Evolutionary conservation across 2,113 vertebrate genomes (phyloP).

Genomic region (Fukomys damarensis): DNA sequence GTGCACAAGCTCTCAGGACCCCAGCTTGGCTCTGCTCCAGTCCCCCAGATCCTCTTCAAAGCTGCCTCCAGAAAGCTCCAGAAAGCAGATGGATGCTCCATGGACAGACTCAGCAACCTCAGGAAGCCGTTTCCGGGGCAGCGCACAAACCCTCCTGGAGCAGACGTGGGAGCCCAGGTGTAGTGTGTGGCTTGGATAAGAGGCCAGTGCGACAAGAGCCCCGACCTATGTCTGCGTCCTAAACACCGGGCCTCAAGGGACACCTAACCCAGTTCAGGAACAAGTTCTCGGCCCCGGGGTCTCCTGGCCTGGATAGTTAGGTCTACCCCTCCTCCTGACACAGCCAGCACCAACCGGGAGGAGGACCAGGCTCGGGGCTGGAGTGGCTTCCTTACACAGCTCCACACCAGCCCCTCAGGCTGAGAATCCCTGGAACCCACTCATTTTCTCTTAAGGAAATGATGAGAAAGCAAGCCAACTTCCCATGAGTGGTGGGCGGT

Average conservation of each 20-base stretch:
- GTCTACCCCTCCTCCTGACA: too few species aligned
- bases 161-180: not conserved
- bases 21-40: not conserved
- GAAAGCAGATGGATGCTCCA: not conserved
- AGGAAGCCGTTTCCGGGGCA: not conserved
- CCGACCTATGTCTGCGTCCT: rapidly evolving
- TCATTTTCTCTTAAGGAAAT: not conserved
- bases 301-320: too few species aligned
- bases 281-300: not conserved
- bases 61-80: not conserved
- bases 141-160: rapidly evolving
- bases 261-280: not conserved
- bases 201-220: rapidly evolving
- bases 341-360: rapidly evolving
- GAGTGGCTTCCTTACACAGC: not conserved
- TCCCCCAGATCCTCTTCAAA: too few species aligned
- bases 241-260: not conserved
- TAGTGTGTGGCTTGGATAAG: not conserved
- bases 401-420: not conserved
- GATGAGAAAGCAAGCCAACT: not conserved
- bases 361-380: rapidly evolving
- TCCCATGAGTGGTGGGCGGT: not conserved
- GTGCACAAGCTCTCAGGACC: not conserved
- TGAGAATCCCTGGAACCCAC: not conserved
- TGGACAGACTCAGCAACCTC: not conserved